Evolutionary conservation across 2,888 invertebrate species (phyloP), one percentile per base, ranked within the genome.

Genomic region (Drosophila vallismaia): DNA sequence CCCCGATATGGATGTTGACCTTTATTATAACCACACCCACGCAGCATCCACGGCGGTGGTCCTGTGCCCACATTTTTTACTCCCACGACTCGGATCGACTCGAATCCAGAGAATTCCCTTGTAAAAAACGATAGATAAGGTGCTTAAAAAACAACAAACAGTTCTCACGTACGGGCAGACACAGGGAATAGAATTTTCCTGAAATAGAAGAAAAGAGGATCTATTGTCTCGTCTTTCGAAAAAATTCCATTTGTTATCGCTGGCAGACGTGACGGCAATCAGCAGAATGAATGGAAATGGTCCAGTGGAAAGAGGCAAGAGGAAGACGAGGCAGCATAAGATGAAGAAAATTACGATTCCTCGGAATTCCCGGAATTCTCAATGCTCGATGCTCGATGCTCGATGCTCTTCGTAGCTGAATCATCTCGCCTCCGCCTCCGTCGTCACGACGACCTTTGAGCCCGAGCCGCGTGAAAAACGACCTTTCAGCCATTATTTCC

Each of bases 401-500:
- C 60, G 50, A 51, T 8, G 9, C 64, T 31, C 64, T 36, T 14
- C 2, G 1, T 33, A 66, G 70, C 70, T 82, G 86, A 82, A 85
- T 87, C 86, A 87, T 85, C 85, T 76, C 57, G 24, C 38, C 53
- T 33, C 38, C 42, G 8, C 33, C 38, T 12, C 14, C 14, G 50
- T 71, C 50, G 53, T 62, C 81, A 19, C 19, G 19, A 75, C 82
- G 85, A 79, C 82, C 77, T 87, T 85, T 85, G 79, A 85, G 71
- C 74, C 60, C 63, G 69, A 72, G 44, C 74, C 83, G 88, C 86
- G 83, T 87, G 88, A 88, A 84, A 86, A 83, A 86, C 84, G 88
- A 84, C 84, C 84, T 84, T 88, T 84, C 84, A 78, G 68, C 86
- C 64, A 88, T 87, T 79, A 71, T 75, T 73, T 64, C 79, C 77